A percentile compares a stretch with the other conserved stretches of the same genome.
Evolutionary conservation across 2,113 vertebrate species (phyloP).

Genomic region (Pluvianellus socialis): DNA sequence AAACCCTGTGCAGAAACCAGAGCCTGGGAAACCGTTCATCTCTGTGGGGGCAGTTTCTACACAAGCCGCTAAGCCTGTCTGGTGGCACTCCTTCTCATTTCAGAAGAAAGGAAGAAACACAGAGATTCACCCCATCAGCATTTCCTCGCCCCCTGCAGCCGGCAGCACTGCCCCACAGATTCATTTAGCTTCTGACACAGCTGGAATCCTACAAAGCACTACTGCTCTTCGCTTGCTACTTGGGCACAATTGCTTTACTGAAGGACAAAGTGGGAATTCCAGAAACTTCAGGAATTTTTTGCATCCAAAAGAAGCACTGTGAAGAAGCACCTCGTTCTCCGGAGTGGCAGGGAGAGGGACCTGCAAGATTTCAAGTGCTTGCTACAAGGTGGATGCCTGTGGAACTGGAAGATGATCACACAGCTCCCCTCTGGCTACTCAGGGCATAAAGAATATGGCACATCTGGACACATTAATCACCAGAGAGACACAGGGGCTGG

Average conservation of each 20-base stretch:
- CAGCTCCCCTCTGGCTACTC: not conserved
- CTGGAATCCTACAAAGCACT: not conserved
- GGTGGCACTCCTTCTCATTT: not conserved
- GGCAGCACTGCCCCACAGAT: accelerated
- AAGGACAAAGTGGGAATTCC: not conserved
- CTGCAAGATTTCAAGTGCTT: not conserved
- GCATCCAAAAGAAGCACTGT: not conserved
- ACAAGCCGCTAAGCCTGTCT: not conserved
- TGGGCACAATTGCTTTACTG: not conserved
- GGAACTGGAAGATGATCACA: not conserved
- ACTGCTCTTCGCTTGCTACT: not conserved
- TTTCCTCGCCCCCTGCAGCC: not conserved
- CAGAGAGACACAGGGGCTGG: not conserved
- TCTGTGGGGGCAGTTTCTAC: not conserved
- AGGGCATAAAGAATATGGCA: not conserved
- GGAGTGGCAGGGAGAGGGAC: not conserved
- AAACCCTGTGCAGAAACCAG: not conserved
- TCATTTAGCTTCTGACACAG: not conserved
- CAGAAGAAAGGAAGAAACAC: not conserved
- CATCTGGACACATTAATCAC: not conserved
- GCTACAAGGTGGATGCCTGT: not conserved
- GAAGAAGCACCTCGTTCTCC: not conserved
- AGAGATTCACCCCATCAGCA: not conserved
- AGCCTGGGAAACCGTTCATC: not conserved
- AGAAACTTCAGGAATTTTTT: not conserved